Evolutionary conservation across 2,113 vertebrate genomes (phyloP).

Genomic region (Hippocampus guttulatus): DNA sequence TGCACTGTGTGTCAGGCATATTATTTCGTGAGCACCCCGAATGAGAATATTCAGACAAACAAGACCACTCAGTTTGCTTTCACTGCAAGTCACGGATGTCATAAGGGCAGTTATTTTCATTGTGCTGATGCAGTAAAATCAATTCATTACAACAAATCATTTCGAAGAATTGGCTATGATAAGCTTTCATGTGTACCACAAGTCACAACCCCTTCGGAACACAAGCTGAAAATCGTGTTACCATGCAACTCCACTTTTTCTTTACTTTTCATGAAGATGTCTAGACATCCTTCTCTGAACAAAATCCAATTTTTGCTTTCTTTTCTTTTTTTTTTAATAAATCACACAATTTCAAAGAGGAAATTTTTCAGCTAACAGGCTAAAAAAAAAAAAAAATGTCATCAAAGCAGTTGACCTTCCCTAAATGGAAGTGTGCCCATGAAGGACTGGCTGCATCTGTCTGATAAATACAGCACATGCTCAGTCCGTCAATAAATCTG

Average conservation of each 20-base stretch:
- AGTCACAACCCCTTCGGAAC: no score
- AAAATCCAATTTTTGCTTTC: neutral
- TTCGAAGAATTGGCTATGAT: no score
- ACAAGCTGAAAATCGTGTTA: no score
- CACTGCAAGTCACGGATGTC: neutral
- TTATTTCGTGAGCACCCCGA: no score
- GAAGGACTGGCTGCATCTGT: neutral
- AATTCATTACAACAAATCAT: neutral
- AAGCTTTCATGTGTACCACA: no score
- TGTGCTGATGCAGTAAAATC: neutral
- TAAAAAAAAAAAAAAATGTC: neutral
- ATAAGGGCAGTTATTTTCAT: neutral
- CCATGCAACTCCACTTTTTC: no score
- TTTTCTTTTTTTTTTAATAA: neutral
- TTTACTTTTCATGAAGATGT: neutral
- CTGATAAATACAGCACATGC: slow-evolving; percentile 10
- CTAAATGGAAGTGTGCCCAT: neutral
- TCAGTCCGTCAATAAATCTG: slow-evolving; percentile 8
- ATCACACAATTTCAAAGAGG: neutral
- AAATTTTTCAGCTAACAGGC: neutral
- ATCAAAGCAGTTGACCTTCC: slow-evolving; percentile 2
- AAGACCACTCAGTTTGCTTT: no score
- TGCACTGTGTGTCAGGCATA: no score
- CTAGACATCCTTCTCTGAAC: neutral
- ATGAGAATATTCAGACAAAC: no score